Conservation (phyloP, 1,140 invertebrate species). For the Dysdera silvatica region DNA sequence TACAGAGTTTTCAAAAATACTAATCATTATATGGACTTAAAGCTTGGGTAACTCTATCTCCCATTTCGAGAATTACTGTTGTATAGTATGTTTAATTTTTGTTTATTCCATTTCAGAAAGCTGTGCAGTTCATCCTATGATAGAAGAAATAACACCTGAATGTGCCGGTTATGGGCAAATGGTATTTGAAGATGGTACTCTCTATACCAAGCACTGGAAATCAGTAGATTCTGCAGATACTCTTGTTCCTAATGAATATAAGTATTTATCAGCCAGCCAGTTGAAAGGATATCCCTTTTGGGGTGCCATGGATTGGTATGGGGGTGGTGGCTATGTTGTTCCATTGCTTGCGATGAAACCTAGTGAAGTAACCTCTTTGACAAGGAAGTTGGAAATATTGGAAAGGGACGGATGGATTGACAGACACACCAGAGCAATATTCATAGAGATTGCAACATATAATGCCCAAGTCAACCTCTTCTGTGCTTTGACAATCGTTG, state of each 20-base stretch:
- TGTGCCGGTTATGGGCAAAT: slow-evolving; percentile 40
- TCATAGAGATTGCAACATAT: slow-evolving; percentile 51
- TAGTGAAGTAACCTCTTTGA: slow-evolving; percentile 35
- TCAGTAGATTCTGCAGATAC: slow-evolving; percentile 9
- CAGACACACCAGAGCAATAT: slow-evolving; percentile 49
- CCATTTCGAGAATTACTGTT: background rate
- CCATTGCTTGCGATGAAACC: slow-evolving; percentile 40
- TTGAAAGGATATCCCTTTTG: slow-evolving; percentile 45
- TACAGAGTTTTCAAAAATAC: no score
- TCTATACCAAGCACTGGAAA: slow-evolving; percentile 18
- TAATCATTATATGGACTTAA: no score
- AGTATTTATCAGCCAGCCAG: slow-evolving; percentile 36
- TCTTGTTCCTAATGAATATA: slow-evolving; percentile 24
- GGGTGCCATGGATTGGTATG: slow-evolving; percentile 45
- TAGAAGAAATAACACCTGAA: slow-evolving; percentile 37
- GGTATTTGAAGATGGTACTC: slow-evolving; percentile 38
- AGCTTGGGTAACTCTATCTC: background rate
- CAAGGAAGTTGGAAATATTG: slow-evolving; percentile 37
- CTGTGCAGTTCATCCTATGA: slow-evolving; percentile 36
- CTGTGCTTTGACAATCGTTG: slow-evolving; percentile 44
- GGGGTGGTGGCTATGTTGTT: slow-evolving; percentile 50
- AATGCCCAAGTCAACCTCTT: slow-evolving; percentile 52
- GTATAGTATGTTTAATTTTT: background rate
- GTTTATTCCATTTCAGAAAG: slow-evolving; percentile 32
- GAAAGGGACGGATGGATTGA: slow-evolving; percentile 49